Base-by-base conservation (phyloP, 2,113 vertebrate genomes). In the Rhombomys opimus region DNA sequence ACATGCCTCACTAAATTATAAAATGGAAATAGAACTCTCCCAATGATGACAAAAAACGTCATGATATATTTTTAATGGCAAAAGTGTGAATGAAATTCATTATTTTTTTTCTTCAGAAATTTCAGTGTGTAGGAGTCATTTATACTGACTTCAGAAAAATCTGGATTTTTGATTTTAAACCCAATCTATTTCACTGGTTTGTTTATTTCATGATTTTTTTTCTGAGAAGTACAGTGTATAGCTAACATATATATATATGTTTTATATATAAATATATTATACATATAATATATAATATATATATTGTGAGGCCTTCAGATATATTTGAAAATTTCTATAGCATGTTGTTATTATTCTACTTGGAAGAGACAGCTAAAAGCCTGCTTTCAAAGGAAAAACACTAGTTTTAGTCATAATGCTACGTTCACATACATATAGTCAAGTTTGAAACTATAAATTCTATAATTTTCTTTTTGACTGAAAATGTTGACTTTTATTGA, bases 401-500 rank as follows among this genome's bases (percentile, higher is more conserved):
- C 14, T 89, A 30, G 41, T 94, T 88, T 90, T 82, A 94, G 92
- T 84, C 30, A 77, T 72, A 91, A 90, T 86, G 25, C 14, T 77
- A 73, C 8, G 90, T 93, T 89, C 20, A 90, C 63, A 52, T 5
- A 96, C 20, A 65, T 54, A 87, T 2, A 63, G 78, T 87, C 50
- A 94, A 75, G 41, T 59, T 63, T 86, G 78, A 88, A 88, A 87
- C 15, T 82, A 23, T 86, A 91, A 67, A 82, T 57, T 91, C 32
- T 82, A 57, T 93, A 7, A 91, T 61, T 84, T 96, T 95, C 52
- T 9, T 94, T 92, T 82, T 80, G n/a, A 78, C 15, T 80, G 17
- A 59, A 32, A 63, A 93, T 46, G 27, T 54, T 91, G 78, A 67
- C 52, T 32, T 86, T 75, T 87, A 89, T 96, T 91, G 65, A 94